Evolutionary conservation across 2,888 invertebrate genomes (phyloP), one percentile per base, ranked within the genome.

Genomic region (Parelbella ahira): DNA sequence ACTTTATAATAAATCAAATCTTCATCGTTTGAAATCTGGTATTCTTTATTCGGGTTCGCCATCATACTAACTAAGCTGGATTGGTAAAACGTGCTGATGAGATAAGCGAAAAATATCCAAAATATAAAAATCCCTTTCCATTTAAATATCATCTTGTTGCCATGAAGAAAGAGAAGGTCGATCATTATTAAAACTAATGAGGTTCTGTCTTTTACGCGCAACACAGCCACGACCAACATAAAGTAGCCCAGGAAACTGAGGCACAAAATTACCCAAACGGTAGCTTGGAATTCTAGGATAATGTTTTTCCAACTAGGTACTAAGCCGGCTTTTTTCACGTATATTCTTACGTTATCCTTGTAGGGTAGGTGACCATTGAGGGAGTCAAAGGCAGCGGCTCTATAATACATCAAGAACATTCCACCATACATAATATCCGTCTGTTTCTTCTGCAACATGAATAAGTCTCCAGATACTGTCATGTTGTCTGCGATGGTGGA

Each of bases 21-120:
- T 2, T 53, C 48, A 4, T 56, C 46, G 1, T 53, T 54, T 0
- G 60, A 53, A 21, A 77, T 56, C 50, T 80, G 79, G 37, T 71
- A 64, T 6, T 60, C 55, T 3, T 45, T 39, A 1, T 45, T 43
- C 0, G 71, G 69, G 13, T 70, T 44, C 0, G 65, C 62, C 1
- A 57, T 61, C 0, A 73, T 38, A 47, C 73, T 68, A 4, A 66
- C 56, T 4, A 77, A 47, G 29, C 54, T 63, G 0, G 74, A 62
- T 13, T 64, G 61, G 30, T 77, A 78, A 37, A 55, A 61, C 0
- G 58, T 43, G 30, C 63, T 67, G 1, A 75, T 54, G 0, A 76
- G 44, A 39, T 59, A 70, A 0, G 69, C 58, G 33, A 69, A 77
- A 56, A 63, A 56, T 2, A 75, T 47, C 78, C 77, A 78, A 3